Evolutionary conservation across 2,797 vertebrate genomes (phyloP), one percentile per base, ranked within the genome.

Genomic region (Poeciliopsis presidionis): DNA sequence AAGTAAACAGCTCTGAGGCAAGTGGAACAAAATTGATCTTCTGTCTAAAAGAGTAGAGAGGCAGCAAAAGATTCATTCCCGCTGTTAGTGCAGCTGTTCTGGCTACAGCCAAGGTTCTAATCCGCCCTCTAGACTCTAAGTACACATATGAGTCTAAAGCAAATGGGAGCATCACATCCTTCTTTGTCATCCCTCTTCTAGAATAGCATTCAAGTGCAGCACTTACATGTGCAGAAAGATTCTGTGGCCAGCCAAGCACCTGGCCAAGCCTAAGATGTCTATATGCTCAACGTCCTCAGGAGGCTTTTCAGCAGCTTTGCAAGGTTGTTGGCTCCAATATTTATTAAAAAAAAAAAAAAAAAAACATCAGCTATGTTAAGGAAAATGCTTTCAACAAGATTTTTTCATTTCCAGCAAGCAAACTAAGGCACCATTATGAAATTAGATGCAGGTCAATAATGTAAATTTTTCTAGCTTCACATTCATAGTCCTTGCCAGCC

Each of bases 1-100:
- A 73, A 78, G 76, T 88, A 84, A 88, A 88, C 85, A 88, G 65
- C 83, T 92, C 25, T 61, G 63, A 89, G 88, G 81, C 72, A 76
- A 83, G 74, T 45, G 67, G 65, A 87, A 83, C n/a, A 84, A 90
- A 81, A 89, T 65, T 65, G 76, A 78, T 89, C 70, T 81, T 16
- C 55, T 79, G 22, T 78, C 75, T 82, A 73, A 30, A 83, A 53
- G 61, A 88, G 47, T 5, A 75, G 78, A 80, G 71, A 72, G 71
- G 30, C 74, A 39, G 78, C 36, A 45, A 57, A 43, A 87, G 36
- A 87, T 75, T 81, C 55, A 84, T 73, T 76, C 47, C 76, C 28
- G n/a, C 77, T 89, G 81, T 69, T 65, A 80, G 2, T 69, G 71
- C 33, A 83, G 73, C 78, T 71, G 7, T 73, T 53, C 67, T 79